phyloP scores from a whole-genome alignment of 53 echinoderm and acorn worm genomes.

The Mesocentrotus franciscanus region DNA sequence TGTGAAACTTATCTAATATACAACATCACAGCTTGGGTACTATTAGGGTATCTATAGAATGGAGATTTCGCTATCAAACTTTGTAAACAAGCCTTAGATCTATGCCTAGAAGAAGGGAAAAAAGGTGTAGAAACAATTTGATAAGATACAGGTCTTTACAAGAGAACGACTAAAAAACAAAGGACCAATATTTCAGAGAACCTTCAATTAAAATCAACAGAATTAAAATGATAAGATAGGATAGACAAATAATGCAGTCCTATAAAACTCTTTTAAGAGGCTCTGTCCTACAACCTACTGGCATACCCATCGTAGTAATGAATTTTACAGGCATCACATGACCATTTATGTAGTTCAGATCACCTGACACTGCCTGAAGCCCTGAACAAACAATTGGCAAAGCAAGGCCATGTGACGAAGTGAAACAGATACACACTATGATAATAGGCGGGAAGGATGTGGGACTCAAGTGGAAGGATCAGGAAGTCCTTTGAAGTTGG shows the following conservation, averaged over 20 bases:
- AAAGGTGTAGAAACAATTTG: background rate
- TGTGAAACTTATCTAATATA: background rate
- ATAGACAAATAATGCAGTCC: background rate
- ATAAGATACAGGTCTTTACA: background rate
- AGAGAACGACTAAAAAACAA: background rate
- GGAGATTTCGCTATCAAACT: background rate
- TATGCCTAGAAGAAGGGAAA: too few species aligned
- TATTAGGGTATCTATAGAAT: background rate
- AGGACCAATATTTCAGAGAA: background rate
- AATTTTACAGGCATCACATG: conserved; percentile 25
- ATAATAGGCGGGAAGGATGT: background rate
- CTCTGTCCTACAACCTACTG: background rate
- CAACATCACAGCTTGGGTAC: background rate
- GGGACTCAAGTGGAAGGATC: background rate
- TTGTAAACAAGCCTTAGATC: background rate
- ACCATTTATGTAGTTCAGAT: background rate
- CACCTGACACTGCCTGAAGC: conserved; percentile 1
- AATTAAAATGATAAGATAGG: background rate
- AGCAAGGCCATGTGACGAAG: background rate
- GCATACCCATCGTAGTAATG: background rate
- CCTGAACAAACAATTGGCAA: background rate
- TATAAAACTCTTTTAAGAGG: background rate
- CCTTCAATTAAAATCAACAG: background rate
- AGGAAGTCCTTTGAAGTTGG: background rate
- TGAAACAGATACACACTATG: background rate